phyloP scores from a whole-genome alignment of 2,113 vertebrate species.

The Chaetorhynchus papuensis region DNA sequence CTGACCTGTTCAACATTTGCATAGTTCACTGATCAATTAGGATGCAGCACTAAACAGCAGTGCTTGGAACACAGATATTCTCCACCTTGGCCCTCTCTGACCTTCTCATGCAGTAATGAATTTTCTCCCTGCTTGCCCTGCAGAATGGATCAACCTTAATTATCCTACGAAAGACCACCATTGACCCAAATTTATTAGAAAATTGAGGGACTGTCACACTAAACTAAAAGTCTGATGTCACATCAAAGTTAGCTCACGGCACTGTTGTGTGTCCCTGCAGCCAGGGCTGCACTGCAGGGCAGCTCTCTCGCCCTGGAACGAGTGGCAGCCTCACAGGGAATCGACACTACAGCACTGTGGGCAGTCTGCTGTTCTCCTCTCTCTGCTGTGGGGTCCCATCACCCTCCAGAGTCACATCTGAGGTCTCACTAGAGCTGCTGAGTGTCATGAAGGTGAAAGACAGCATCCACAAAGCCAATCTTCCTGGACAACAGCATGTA shows the following conservation, averaged over 20 bases:
- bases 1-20: conserved; percentile 37
- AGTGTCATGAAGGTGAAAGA: neutral
- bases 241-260: neutral
- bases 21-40: conserved; percentile 39
- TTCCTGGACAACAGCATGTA: neutral
- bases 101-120: neutral
- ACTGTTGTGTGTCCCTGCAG: neutral
- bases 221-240: neutral
- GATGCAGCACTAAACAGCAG: conserved; percentile 30
- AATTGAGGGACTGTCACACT: neutral
- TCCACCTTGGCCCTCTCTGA: conserved; percentile 2
- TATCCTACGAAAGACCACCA: neutral
- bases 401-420: neutral
- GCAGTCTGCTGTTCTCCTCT: neutral
- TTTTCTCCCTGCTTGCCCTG: conserved; percentile 19
- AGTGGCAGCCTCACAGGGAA: accelerated
- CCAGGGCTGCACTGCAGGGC: neutral
- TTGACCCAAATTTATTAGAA: conserved; percentile 56
- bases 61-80: neutral
- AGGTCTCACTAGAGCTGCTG: neutral
- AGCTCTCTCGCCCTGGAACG: accelerated
- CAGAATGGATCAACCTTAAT: conserved; percentile 19
- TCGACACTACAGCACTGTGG: accelerated
- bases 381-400: neutral
- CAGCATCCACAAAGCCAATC: neutral